Evolutionary conservation across 2,888 invertebrate genomes (phyloP).

Genomic region (Zonitis immaculata): DNA sequence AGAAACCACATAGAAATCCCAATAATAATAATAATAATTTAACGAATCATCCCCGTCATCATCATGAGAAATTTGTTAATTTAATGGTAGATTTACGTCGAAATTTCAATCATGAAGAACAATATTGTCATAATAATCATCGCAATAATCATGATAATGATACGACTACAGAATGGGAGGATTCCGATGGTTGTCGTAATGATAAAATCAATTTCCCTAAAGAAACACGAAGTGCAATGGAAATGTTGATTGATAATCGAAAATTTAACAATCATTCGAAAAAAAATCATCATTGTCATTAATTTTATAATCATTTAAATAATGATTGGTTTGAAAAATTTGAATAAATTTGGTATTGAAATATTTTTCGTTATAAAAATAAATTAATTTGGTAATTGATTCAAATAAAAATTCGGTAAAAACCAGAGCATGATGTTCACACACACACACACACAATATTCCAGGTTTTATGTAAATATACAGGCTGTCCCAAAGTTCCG

Average conservation of each 20-base stretch:
- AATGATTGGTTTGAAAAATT: no score
- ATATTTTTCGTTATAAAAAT: neutral
- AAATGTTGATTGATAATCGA: neutral
- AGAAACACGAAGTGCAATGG: slow-evolving; percentile 14
- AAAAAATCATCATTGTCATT: no score
- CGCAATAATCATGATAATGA: neutral
- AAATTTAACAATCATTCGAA: neutral
- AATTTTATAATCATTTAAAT: no score
- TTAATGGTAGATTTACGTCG: neutral
- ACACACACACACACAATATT: no score
- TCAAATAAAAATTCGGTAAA: slow-evolving; percentile 2
- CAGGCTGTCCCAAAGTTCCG: no score
- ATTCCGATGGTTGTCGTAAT: neutral
- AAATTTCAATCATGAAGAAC: neutral
- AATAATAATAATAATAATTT: slow-evolving; percentile 4
- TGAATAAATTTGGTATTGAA: no score
- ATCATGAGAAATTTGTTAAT: neutral
- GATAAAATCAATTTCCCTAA: slow-evolving; percentile 4
- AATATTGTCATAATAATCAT: no score
- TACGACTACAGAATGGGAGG: slow-evolving; percentile 14
- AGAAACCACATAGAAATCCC: neutral
- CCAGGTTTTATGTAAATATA: no score
- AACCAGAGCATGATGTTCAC: slow-evolving; percentile 8
- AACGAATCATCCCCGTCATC: neutral
- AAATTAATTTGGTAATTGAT: slow-evolving; percentile 6